Percentiles rank a stretch among this genome's conserved stretches.
phyloP scores from a whole-genome alignment of 2,797 vertebrate species.

The Alcedo atthis region DNA sequence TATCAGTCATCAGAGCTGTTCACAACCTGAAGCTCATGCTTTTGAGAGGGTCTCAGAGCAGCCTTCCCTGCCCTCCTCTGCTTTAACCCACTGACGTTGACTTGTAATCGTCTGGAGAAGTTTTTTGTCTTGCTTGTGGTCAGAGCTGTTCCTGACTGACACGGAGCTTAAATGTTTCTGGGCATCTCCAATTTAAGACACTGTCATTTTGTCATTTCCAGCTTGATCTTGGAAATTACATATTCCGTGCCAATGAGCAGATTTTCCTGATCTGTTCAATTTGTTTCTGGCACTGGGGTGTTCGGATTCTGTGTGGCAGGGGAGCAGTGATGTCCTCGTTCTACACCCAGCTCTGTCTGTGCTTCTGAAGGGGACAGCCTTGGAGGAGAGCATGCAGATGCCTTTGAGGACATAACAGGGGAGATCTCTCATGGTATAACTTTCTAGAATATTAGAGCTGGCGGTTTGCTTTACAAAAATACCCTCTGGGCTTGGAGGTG shows the following conservation, averaged over 20 bases:
- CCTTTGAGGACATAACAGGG: neutral
- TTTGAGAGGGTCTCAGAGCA: neutral
- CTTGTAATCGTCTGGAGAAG: neutral
- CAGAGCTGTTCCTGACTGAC: neutral
- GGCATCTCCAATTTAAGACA: neutral
- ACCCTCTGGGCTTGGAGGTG: neutral
- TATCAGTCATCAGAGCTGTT: neutral
- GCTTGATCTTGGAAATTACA: neutral
- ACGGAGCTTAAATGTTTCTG: neutral
- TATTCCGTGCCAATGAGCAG: neutral
- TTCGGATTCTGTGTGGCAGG: fast-evolving
- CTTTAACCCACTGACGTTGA: neutral
- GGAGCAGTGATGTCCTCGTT: neutral
- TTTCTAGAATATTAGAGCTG: neutral
- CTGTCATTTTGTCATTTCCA: neutral
- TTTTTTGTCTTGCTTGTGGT: neutral
- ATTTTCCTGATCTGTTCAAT: neutral
- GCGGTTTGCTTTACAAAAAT: neutral
- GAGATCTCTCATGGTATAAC: neutral
- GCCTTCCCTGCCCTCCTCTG: neutral
- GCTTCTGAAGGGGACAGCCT: neutral
- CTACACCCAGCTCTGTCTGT: neutral
- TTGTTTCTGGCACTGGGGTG: neutral
- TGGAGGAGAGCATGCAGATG: neutral
- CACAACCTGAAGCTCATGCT: neutral